Base-by-base conservation (phyloP, 2,888 invertebrate genomes). In the Acronicta alni region DNA sequence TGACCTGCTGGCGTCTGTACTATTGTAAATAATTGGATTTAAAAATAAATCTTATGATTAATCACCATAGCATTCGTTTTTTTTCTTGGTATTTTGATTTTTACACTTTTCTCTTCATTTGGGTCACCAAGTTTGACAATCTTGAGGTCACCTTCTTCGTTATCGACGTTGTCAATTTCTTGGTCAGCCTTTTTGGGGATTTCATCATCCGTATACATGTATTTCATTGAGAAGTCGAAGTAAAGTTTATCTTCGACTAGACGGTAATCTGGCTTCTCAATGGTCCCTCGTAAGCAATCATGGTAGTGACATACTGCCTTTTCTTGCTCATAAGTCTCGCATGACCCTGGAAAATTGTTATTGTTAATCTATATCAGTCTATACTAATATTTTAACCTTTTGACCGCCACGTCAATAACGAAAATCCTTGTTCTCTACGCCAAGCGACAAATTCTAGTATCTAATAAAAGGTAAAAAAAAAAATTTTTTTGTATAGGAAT, bases 281-380 rank as follows among this genome's bases (percentile, higher is more conserved):
- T 75, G 0, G 93, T 93, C 0, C 93, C 94, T 46, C 95, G 85
- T 10, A 96, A 79, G 70, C 94, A 95, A 80, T 96, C 96, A 81
- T 95, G 94, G 82, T 96, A 96, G 60, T 90, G 88, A 43, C 92
- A 89, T 0, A 96, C 95, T n/a, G 93, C 92, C 61, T 94, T 94
- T 71, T 96, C 96, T 82, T 96, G 96, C 61, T 95, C 95, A 55
- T 92, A 92, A 0, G 96, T 96, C 82, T 96, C 96, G 53, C 96
- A 95, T 2, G 96, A 96, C 20, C 96, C 95, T 80, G 94, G 3
- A 52, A 55, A 12, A 17, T 7, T 30, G 8, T 44, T 10, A 44
- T 9, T 26, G 16, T 26, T n/a, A n/a, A n/a, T n/a, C n/a, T n/a
- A n/a, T n/a, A n/a, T n/a, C n/a, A n/a, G n/a, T n/a, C n/a, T n/a